Evolutionary conservation across 2,888 invertebrate species (phyloP).

Genomic region (Leptinotarsa tumamoca): DNA sequence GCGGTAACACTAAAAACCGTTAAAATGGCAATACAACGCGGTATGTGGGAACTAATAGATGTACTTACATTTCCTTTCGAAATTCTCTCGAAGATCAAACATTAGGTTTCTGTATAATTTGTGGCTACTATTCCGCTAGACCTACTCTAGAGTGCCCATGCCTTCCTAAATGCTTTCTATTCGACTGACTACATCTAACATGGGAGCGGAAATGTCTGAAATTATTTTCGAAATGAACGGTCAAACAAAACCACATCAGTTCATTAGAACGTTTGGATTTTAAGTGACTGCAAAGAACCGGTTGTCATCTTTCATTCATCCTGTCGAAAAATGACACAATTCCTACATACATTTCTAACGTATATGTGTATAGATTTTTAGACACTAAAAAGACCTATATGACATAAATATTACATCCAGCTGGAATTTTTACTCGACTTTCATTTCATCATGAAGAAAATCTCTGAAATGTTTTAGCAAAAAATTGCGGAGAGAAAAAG

Average conservation of each 20-base stretch:
- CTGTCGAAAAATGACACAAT: no score
- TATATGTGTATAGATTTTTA: no score
- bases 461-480: no score
- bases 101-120: conserved; percentile 11
- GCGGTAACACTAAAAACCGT: conserved; percentile 4
- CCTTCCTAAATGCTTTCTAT: background rate
- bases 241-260: background rate
- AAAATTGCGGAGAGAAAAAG: no score
- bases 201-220: background rate
- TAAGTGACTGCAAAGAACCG: no score
- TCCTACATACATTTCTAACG: no score
- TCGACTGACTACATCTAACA: background rate
- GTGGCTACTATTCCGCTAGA: conserved; percentile 8
- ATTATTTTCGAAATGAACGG: background rate
- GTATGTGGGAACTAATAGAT: conserved; percentile 4
- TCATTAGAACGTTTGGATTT: background rate
- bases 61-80: conserved; percentile 11
- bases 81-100: conserved; percentile 9
- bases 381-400: no score
- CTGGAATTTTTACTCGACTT: no score
- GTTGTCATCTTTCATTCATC: no score
- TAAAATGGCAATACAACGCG: conserved; percentile 12
- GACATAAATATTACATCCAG: no score
- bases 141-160: background rate
- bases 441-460: no score